A percentile compares a stretch with the other conserved stretches of the same genome.
These are phyloP conservation scores for Planiliza haematocheilus DNA, from an alignment of 2,113 vertebrate genomes.

Conservation along the genomic window DNA sequence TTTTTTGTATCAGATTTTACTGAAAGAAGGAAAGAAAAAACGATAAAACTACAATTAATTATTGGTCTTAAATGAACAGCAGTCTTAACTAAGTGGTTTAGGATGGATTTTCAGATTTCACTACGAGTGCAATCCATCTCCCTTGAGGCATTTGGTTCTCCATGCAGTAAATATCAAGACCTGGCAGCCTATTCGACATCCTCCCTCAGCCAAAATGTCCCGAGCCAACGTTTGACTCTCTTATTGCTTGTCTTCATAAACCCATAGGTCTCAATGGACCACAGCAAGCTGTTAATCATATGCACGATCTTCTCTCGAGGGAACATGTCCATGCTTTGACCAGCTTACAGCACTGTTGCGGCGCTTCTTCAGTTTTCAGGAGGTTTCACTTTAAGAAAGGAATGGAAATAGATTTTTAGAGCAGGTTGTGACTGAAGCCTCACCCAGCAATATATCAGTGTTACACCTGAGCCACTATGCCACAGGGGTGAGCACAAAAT, in stretches of 20 bases:
- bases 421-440: background rate
- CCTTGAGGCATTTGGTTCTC: constrained; percentile 33
- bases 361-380: background rate
- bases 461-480: background rate
- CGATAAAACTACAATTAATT: background rate
- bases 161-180: constrained; percentile 38
- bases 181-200: constrained; percentile 36
- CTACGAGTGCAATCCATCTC: background rate
- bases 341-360: background rate
- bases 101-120: constrained; percentile 11
- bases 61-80: constrained; percentile 1
- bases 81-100: background rate
- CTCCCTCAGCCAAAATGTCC: constrained; percentile 17
- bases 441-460: background rate
- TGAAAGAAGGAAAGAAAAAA: too few species aligned
- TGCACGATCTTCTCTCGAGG: background rate
- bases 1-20: too few species aligned
- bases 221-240: constrained; percentile 1
- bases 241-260: constrained; percentile 19
- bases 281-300: constrained; percentile 32
- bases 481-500: background rate
- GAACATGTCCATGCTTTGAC: constrained; percentile 17
- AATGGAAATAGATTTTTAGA: constrained; percentile 8
- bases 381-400: background rate
- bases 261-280: constrained; percentile 16